These are phyloP conservation scores for Lerista edwardsae DNA, from an alignment of 2,797 vertebrate species.

Conservation along the genomic window DNA sequence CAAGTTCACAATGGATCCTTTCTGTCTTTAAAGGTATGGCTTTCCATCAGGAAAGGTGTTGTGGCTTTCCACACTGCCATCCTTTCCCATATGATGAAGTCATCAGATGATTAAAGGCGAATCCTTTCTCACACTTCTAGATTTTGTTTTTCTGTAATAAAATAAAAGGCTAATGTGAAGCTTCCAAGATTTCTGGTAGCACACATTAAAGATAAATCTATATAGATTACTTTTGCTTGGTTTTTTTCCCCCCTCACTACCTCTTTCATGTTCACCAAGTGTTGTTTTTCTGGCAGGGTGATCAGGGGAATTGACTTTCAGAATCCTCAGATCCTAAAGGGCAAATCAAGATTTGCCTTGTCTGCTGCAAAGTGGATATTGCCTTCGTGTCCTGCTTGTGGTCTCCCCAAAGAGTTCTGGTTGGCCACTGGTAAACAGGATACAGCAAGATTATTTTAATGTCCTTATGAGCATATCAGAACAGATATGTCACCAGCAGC, in stretches of 20 bases:
- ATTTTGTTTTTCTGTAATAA: constrained; percentile 20
- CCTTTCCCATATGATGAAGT: constrained; percentile 55
- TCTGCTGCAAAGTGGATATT: not conserved
- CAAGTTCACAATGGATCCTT: constrained; percentile 31
- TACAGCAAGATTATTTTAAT: no score
- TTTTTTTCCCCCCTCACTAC: not conserved
- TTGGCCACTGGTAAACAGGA: no score
- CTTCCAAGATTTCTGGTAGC: constrained; percentile 43
- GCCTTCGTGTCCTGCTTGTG: not conserved
- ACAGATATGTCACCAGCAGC: not conserved
- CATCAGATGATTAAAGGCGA: constrained; percentile 48
- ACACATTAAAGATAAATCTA: constrained; percentile 33
- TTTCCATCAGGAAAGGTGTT: constrained; percentile 29
- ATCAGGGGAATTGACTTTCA: not conserved
- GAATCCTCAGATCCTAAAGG: not conserved
- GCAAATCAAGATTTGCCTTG: constrained; percentile 15
- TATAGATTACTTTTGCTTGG: not conserved
- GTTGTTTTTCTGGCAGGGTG: constrained; percentile 14
- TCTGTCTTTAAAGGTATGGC: constrained; percentile 46
- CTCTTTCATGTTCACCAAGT: not conserved
- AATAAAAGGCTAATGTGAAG: constrained; percentile 23
- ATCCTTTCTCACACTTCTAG: constrained; percentile 33
- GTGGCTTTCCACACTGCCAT: constrained; percentile 43
- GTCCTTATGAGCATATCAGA: not conserved
- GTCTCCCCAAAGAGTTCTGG: no score